These are phyloP conservation scores for Acrobeloides nanus DNA, from an alignment of 2,888 invertebrate genomes.

Conservation along the genomic window DNA sequence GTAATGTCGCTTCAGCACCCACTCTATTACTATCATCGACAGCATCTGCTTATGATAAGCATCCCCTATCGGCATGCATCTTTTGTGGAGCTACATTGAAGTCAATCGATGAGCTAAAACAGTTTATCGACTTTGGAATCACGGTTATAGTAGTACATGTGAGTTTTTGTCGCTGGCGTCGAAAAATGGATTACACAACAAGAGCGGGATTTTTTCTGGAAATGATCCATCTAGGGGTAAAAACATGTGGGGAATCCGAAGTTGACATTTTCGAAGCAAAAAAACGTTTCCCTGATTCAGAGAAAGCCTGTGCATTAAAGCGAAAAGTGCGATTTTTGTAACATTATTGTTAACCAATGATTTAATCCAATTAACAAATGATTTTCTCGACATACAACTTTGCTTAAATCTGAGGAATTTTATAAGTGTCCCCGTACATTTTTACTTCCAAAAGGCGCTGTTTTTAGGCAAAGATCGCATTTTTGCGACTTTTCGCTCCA, in stretches of 20 bases:
- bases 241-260: not conserved
- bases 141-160: constrained; percentile 43
- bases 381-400: too few relatives aligned
- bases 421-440: too few relatives aligned
- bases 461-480: too few relatives aligned
- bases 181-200: not conserved
- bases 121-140: constrained; percentile 43
- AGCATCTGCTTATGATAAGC: constrained; percentile 34
- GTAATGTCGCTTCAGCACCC: constrained; percentile 15
- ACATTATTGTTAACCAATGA: too few relatives aligned
- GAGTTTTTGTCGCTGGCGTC: not conserved
- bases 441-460: too few relatives aligned
- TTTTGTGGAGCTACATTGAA: constrained; percentile 36
- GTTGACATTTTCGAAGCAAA: not conserved
- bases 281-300: too few relatives aligned
- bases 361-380: too few relatives aligned
- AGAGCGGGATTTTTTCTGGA: not conserved
- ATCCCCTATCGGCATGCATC: constrained; percentile 40
- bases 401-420: too few relatives aligned
- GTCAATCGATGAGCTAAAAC: constrained; percentile 35
- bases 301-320: too few relatives aligned
- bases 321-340: too few relatives aligned
- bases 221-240: not conserved
- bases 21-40: constrained; percentile 29
- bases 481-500: too few relatives aligned